Base-by-base conservation (phyloP, 1,140 invertebrate genomes). In the Gerris buenoi region DNA sequence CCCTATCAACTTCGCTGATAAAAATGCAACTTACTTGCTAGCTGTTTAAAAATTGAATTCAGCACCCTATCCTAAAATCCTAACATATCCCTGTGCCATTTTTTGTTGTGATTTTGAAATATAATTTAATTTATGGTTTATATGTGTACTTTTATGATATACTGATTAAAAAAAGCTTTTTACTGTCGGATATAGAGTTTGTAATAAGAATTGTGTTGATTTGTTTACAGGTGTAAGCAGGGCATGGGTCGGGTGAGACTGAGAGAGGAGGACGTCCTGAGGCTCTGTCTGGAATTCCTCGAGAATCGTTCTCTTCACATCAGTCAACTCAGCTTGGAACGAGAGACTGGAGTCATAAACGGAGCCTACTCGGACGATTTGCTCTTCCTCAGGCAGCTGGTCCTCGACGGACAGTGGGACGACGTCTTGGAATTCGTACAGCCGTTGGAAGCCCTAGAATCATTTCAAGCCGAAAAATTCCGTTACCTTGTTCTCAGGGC, bases 401-500 rank as follows among this genome's bases (percentile, higher is more conserved):
- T 98, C 70, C 82, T 98, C 14, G 95, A 98, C 78, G 96, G 96
- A 26, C 93, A 97, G 79, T 98, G 95, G 95, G 95, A 98, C 78
- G 94, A 97, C 78, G 93, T 91, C 1, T 79, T 97, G 22, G 93
- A 97, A 74, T 98, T 98, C 77, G 89, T 98, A 64, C 92, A 97
- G 78, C 95, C 95, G 0, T 79, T 98, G n/a, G 88, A 91, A 76
- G 83, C 85, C 1, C 78, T 93, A 0, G 86, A 86, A 70, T 82
- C 85, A 29, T 93, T 92, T 75, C 86, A 93, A 73, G 84, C 84
- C 74, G 84, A 88, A 69, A 86, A 86, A 74, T 95, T 97, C 75
- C 85, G 80, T 66, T 97, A 93, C 73, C 81, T 88, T 22, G 89
- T 98, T 64, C 80, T 93, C 29, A 86, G 90, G 73, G 92, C 95